Percentiles rank a stretch among this genome's conserved stretches.
Conservation (phyloP, 2,113 vertebrate species). For the Scortum barcoo region DNA sequence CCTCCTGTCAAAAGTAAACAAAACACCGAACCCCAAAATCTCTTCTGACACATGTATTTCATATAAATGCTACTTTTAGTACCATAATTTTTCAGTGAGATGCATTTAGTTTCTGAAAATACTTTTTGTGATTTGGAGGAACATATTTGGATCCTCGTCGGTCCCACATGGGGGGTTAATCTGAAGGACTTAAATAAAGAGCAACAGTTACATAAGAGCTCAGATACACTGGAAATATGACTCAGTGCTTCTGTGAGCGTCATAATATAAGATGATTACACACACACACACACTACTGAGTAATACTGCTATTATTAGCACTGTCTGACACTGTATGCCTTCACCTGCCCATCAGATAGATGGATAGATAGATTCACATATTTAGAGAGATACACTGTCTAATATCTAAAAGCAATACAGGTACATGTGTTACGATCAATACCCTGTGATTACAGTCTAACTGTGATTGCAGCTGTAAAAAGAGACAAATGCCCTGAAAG, state of each 20-base stretch:
- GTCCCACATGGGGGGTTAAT: background rate
- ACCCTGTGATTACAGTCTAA: background rate
- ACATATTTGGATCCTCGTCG: background rate
- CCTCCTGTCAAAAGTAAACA: too few relatives aligned
- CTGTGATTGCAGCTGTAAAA: too few relatives aligned
- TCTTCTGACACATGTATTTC: background rate
- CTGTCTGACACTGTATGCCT: background rate
- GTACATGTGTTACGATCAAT: background rate
- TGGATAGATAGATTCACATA: background rate
- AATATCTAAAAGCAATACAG: background rate
- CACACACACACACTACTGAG: slow-evolving; percentile 17
- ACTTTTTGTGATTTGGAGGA: background rate
- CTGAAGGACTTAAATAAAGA: too few relatives aligned
- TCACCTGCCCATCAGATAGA: background rate
- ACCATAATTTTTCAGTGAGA: background rate
- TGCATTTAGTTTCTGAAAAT: background rate
- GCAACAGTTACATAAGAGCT: slow-evolving; percentile 37
- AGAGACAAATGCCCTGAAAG: too few relatives aligned
- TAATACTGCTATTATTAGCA: slow-evolving; percentile 32
- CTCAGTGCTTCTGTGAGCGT: slow-evolving; percentile 37
- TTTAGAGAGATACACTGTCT: background rate
- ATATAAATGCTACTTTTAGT: background rate
- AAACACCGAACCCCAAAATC: too few relatives aligned
- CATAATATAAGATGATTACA: slow-evolving; percentile 67
- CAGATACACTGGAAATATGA: slow-evolving; percentile 50